Conservation (phyloP, 2,888 invertebrate species). For the Blomia tropicalis region DNA sequence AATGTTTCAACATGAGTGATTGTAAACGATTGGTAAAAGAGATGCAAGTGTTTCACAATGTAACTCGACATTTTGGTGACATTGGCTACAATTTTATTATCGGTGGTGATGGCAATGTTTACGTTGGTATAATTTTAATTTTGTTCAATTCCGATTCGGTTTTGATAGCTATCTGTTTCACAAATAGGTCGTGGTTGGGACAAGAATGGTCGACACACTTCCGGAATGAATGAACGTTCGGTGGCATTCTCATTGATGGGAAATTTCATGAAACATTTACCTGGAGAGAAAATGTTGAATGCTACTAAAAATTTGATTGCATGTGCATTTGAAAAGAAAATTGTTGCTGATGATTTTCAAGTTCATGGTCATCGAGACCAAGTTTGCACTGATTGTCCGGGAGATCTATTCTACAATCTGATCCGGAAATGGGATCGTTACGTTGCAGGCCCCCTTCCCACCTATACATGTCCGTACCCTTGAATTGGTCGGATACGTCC, state of each 20-base stretch:
- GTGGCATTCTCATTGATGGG: constrained; percentile 34
- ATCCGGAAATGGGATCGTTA: constrained; percentile 26
- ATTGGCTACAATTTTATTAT: constrained; percentile 62
- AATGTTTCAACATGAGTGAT: constrained; percentile 29
- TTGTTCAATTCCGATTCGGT: not conserved
- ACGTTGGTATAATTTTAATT: constrained; percentile 37
- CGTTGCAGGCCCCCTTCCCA: constrained; percentile 23
- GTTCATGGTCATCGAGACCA: constrained; percentile 27
- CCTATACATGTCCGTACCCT: constrained; percentile 21
- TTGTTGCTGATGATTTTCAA: constrained; percentile 27
- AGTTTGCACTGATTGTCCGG: constrained; percentile 27
- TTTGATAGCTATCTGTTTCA: not conserved
- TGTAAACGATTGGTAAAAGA: constrained; percentile 38
- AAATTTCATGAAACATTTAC: constrained; percentile 31
- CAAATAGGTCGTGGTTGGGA: constrained; percentile 60
- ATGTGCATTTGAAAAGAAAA: constrained; percentile 31
- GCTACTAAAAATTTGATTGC: constrained; percentile 32
- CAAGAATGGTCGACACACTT: constrained; percentile 52
- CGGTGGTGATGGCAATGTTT: constrained; percentile 59
- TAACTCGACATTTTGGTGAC: constrained; percentile 48
- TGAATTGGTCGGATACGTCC: not conserved
- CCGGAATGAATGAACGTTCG: constrained; percentile 43
- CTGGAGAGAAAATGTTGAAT: constrained; percentile 31
- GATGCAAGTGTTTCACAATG: constrained; percentile 54
- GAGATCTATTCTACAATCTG: constrained; percentile 22